Evolutionary conservation across 2,797 vertebrate genomes (phyloP).

Genomic region (Lagodon rhomboides): DNA sequence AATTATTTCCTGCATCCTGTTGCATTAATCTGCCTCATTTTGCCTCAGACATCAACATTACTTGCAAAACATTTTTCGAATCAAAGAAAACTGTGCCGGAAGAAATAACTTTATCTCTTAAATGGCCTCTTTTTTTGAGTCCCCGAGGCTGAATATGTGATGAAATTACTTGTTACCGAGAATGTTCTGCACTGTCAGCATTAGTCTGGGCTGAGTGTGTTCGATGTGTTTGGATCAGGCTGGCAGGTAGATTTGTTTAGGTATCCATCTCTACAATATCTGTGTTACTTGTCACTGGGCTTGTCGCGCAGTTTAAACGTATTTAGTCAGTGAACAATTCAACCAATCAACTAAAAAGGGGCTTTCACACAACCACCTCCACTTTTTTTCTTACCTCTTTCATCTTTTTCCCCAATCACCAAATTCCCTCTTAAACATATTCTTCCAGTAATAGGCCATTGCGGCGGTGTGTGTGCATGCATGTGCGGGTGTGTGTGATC

Average conservation of each 20-base stretch:
- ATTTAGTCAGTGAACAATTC: conserved; percentile 1
- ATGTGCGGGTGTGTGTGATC: background rate
- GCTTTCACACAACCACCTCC: background rate
- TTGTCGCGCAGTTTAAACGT: background rate
- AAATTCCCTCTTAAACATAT: conserved; percentile 5
- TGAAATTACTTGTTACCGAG: background rate
- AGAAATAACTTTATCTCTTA: background rate
- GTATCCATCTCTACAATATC: background rate
- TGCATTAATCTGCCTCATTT: background rate
- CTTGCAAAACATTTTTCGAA: background rate
- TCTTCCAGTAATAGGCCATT: conserved; percentile 2
- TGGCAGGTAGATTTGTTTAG: background rate
- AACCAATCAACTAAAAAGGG: conserved; percentile 7
- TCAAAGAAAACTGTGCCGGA: background rate
- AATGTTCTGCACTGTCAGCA: background rate
- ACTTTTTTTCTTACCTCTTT: conserved; percentile 2
- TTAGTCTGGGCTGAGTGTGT: background rate
- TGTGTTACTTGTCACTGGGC: background rate
- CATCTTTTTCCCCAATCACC: conserved; percentile 6
- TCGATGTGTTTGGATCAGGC: background rate
- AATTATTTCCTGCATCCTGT: background rate
- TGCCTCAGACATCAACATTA: background rate
- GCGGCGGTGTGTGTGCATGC: background rate
- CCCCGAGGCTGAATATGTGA: background rate
- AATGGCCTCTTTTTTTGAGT: background rate